Base-by-base conservation (phyloP, 2,797 vertebrate species). In the Zalophus californianus region DNA sequence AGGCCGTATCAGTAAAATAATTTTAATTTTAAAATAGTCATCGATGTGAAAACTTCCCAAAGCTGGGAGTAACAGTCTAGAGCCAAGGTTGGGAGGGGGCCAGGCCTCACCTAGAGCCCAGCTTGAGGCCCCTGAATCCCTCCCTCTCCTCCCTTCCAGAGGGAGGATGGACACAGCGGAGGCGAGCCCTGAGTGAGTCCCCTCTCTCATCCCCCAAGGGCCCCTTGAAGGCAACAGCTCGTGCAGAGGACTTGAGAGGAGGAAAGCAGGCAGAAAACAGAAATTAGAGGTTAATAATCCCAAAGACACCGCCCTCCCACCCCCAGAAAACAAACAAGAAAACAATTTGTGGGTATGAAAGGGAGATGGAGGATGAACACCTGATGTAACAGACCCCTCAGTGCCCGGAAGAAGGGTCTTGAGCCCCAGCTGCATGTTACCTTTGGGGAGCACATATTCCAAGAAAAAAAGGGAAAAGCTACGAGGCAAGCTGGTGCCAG, bases 11-110 rank as follows among this genome's bases (percentile, higher is more conserved):
- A 99, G 99, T 99, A 99, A 99, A 99, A 99, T 99, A 99, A 98
- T 99, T 99, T 99, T 98, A 97, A 95, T 99, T 99, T 99, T 99
- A 99, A 99, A 99, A 99, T 99, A 99, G 99, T 96, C 99, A 99
- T 99, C 97, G 97, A 99, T 98, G 98, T 99, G 99, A 99, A 99
- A 99, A 99, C 99, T 98, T 99, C 98, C 98, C 99, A 99, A 99
- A 99, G 98, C 99, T 98, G 98, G 99, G 98, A 98, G 99, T 99
- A 99, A 99, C 99, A 99, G 99, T 99, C 99, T 99, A 99, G 98
- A 98, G 98, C 75, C 32, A 95, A 96, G 75, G 79, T 91, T 94
- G 41, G 20, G 77, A 94, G 68, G 25, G 50, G 77, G 50, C 44
- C 54, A 48, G 91, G 92, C 85, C 91, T 96, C 64, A 73, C 86